Evolutionary conservation across 2,113 vertebrate species (phyloP), one percentile per base, ranked within the genome.

Genomic region (Notiomystis cincta): DNA sequence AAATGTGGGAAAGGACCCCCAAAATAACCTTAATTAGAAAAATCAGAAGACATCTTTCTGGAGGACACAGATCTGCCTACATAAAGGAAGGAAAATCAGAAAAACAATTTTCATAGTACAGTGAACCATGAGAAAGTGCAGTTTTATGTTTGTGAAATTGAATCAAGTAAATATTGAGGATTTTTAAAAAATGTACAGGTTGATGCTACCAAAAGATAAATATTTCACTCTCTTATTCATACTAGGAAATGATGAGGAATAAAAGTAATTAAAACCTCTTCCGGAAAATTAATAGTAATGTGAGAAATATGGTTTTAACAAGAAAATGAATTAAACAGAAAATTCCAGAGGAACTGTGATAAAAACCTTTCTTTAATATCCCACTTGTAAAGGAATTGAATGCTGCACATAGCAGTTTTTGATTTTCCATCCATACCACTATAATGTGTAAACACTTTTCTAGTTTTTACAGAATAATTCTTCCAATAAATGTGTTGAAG

Each of bases 381-480:
- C 13, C 3, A 17, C 3, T 38, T 57, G 15, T n/a, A 85, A 76
- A 42, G 37, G 7, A 87, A 75, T 3, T 45, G 14, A 65, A 86
- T 2, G 1, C 38, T 90, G 21, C 5, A 53, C 0, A 5, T 13
- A 61, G 6, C 1, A 1, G 21, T 13, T 56, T 80, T 48, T 47
- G 58, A 19, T 67, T 92, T 90, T 83, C 62, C 11, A 54, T 11
- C 10, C 6, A 22, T 50, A 38, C 3, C 3, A 1, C 18, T 48
- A 4, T 15, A 27, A 0, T 8, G 13, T 53, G 12, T 28, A 33
- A 80, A 72, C 2, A 35, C 8, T 82, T 79, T 31, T 61, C 30
- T 60, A 12, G 7, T 22, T 62, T 91, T 87, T 69, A 54, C 7
- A 42, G 33, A 83, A 38, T 38, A 83, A 38, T 75, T 95, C 23